Evolutionary conservation across 1,140 invertebrate genomes (phyloP).

Genomic region (Apis dorsata): DNA sequence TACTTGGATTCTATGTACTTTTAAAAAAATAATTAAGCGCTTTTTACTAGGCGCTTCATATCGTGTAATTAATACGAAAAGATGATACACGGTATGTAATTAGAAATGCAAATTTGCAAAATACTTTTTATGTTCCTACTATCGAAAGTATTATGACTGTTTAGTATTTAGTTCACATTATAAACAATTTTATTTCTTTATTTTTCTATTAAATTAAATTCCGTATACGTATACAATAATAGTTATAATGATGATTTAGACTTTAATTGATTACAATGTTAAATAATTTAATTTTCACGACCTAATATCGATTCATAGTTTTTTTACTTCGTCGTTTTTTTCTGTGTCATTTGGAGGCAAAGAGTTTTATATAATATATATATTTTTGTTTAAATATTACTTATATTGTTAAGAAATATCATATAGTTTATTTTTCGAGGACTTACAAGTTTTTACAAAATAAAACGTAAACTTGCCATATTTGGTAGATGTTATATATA

Average conservation of each 20-base stretch:
- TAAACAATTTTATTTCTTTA: background rate
- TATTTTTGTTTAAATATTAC: constrained; percentile 50
- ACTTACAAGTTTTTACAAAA: constrained; percentile 58
- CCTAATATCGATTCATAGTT: background rate
- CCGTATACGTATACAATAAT: background rate
- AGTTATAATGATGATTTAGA: background rate
- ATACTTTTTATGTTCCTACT: constrained; percentile 42
- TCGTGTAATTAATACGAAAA: background rate
- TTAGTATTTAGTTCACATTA: constrained; percentile 30
- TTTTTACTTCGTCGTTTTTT: background rate
- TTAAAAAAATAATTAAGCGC: constrained; percentile 12
- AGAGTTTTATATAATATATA: constrained; percentile 39
- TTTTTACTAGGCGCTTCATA: background rate
- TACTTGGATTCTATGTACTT: constrained; percentile 34
- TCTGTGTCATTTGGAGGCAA: constrained; percentile 16
- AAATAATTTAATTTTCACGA: constrained; percentile 21
- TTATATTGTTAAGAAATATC: constrained; percentile 56
- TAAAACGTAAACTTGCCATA: constrained; percentile 53
- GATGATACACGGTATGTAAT: background rate
- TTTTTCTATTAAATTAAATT: background rate
- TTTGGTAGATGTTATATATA: constrained; percentile 44
- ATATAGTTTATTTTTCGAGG: constrained; percentile 61
- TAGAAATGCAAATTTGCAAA: constrained; percentile 4
- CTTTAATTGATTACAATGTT: background rate
- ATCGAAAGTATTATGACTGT: constrained; percentile 36